phyloP scores from a whole-genome alignment of 2,113 vertebrate genomes.

The Bubo bubo region DNA sequence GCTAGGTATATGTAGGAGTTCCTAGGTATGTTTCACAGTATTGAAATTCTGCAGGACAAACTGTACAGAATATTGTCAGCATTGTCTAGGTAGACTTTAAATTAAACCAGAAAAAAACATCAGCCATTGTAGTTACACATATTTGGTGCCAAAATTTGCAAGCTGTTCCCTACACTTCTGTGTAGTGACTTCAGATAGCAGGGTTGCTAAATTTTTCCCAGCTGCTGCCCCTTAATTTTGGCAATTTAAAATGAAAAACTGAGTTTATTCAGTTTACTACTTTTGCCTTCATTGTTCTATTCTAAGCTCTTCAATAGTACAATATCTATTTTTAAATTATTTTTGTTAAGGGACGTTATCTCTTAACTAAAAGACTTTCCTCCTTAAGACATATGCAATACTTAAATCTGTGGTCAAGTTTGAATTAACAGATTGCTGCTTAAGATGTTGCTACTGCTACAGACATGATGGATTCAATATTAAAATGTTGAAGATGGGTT shows the following conservation, averaged over 20 bases:
- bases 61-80: neutral
- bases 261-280: neutral
- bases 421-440: neutral
- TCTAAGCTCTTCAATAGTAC: neutral
- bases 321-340: neutral
- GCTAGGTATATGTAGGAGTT: neutral
- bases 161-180: neutral
- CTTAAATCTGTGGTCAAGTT: neutral
- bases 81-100: neutral
- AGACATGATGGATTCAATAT: neutral
- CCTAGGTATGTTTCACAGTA: neutral
- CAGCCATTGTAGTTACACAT: fast-evolving
- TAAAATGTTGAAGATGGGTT: neutral
- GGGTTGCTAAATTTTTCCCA: neutral
- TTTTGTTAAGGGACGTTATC: neutral
- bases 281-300: neutral
- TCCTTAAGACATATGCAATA: neutral
- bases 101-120: neutral
- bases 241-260: neutral
- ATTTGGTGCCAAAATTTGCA: neutral
- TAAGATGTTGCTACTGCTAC: neutral
- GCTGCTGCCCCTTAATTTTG: neutral
- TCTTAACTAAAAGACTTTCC: neutral
- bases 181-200: neutral
- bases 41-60: neutral